Evolutionary conservation across 1,140 invertebrate species (phyloP), one percentile per base, ranked within the genome.

Genomic region (Spodoptera litura): DNA sequence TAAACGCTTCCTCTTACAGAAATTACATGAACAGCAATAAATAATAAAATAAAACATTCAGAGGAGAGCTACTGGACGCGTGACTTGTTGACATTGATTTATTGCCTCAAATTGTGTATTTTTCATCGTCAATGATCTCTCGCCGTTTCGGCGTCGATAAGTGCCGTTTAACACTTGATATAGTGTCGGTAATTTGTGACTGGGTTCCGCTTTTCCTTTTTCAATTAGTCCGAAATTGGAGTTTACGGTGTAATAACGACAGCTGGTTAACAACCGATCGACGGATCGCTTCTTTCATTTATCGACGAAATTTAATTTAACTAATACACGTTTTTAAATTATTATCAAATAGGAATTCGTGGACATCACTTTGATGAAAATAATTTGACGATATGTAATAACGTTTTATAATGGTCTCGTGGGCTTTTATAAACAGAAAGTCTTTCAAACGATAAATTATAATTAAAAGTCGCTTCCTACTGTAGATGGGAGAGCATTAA

Each of bases 141-240:
- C 86, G 88, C 84, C 85, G 85, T 92, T 91, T 92, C 89, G 89
- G 89, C 88, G 88, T 88, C 89, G 88, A 91, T 93, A 93, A 92
- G 88, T 91, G 90, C 88, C 91, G 89, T 92, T 94, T 94, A 93
- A 90, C 93, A 94, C 93, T 93, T 94, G 93, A 94, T 94, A 83
- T 94, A 93, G 93, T 94, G 92, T 93, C 89, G 83, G 88, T 94
- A 94, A 94, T 93, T 93, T 93, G 91, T 91, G 89, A 86, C 81
- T 86, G 85, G 81, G 85, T 87, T 86, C 85, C 89, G 84, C 83
- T 92, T 93, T 93, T 90, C 86, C 80, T 85, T 93, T 94, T 93
- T 94, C 93, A 94, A 94, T 94, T 93, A 93, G 84, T 84, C 71
- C 78, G 75, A 93, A 93, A 93, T 90, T 89, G 89, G 82, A 83